Base-by-base conservation (phyloP, 2,888 invertebrate genomes). In the Orgyia antiqua region DNA sequence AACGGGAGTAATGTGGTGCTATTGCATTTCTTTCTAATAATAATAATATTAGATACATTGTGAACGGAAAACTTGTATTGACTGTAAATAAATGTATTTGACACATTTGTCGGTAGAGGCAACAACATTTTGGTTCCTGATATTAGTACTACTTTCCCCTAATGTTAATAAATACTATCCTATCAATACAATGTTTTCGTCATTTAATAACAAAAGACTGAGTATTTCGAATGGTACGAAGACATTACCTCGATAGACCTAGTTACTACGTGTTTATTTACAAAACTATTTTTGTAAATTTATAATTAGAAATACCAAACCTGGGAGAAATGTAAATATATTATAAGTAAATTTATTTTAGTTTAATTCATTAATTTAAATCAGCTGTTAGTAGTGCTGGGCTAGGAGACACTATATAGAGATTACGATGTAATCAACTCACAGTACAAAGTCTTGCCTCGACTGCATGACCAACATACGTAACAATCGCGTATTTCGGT, bases 391-490 rank as follows among this genome's bases (percentile, higher is more conserved):
- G 9, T 20, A 51, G 41, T 36, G 51, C 52, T 38, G 23, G 37
- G 33, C 29, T 20, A 34, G 37, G 42, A 40, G 36, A 45, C 41
- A 34, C 39, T 36, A 36, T 68, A 74, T 76, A 72, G 65, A 65
- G 52, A 74, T 69, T 53, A 45, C 54, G 39, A 36, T 43, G 49
- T 65, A 63, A 59, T 59, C 57, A 51, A 53, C 44, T 50, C 56
- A 48, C 52, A 58, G 49, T 51, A 51, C 42, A 51, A n/a, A 58
- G 47, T 53, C 59, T 65, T 60, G 54, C 64, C 56, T 64, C 65
- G 65, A 52, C 59, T 66, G 64, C 67, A 61, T 77, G 76, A 71
- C 77, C 78, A 71, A 79, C 72, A 70, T 72, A 61, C 62, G 67
- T 66, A 65, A 63, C 66, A 68, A 62, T 54, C 58, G 46, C 55